Evolutionary conservation across 2,113 vertebrate genomes (phyloP), one percentile per base, ranked within the genome.

Genomic region (Oostethus manadensis): DNA sequence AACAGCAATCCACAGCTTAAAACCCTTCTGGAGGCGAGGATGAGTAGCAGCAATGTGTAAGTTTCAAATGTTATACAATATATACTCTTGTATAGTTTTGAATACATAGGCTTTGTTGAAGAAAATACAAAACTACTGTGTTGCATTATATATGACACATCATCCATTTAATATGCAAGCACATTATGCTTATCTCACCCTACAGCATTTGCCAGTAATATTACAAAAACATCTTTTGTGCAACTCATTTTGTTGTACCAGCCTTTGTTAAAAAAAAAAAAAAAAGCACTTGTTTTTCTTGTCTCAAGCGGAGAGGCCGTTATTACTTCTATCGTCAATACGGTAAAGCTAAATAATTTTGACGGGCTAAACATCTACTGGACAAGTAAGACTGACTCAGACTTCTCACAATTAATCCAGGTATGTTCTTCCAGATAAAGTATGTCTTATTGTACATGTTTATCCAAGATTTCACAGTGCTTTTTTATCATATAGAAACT

Each of bases 1-100:
- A 26, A 60, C 64, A 94, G 92, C 16, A 93, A 93, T 76, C 71
- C 88, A 46, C 55, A 58, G 18, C 82, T 95, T 70, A 91, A 87
- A 84, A 94, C 91, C 1, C 80, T 95, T 18, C 67, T 93, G 66
- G 90, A 92, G 21, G 74, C 93, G 10, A 49, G 15, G 11, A 0
- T 49, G 48, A 49, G 1, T 7, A 5, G 4, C 29, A 33, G 7
- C 7, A 7, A 33, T 33, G 7, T 33, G 29, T 33, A 33, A 33
- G 29, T 33, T 33, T 33, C 5, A 2, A 5, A 26, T 26, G 23
- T 26, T 3, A 26, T 26, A 26, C 23, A 26, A 26, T 26, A 26
- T 26, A 26, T 26, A 5, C 23, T 26, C 2, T 26, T 5, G 5
- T 26, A 26, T 26, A 26, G 23, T 26, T 26, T 26, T 26, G n/a